These are phyloP conservation scores for Lissonota sp. DNA, from an alignment of 2,888 invertebrate species.

Conservation along the genomic window DNA sequence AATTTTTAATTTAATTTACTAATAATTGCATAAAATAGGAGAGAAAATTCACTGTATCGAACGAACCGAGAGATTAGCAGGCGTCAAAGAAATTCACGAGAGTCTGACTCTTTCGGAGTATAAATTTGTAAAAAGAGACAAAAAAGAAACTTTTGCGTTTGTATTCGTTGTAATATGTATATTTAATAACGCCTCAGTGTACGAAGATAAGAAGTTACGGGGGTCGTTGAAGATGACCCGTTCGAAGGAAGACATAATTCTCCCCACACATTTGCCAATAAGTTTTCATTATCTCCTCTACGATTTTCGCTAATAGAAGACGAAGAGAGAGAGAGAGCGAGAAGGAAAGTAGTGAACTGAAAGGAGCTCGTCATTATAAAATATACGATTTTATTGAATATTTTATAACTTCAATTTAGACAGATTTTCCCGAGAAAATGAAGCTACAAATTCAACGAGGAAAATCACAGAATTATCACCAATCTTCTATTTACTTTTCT, in stretches of 20 bases:
- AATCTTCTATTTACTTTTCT: not conserved
- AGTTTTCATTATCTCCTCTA: constrained; percentile 49
- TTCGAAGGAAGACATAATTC: constrained; percentile 49
- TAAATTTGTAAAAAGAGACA: constrained; percentile 13
- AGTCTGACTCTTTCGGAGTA: constrained; percentile 22
- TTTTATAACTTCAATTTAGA: constrained; percentile 21
- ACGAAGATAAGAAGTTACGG: constrained; percentile 73
- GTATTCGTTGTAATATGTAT: constrained; percentile 66
- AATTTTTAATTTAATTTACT: not conserved
- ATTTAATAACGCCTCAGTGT: constrained; percentile 76
- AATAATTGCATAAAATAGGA: not conserved
- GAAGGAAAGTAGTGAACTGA: constrained; percentile 9
- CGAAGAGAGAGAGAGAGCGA: constrained; percentile 11
- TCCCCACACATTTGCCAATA: constrained; percentile 46
- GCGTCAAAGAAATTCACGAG: constrained; percentile 40
- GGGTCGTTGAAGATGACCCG: constrained; percentile 79
- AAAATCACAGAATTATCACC: not conserved
- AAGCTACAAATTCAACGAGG: not conserved
- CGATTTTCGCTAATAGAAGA: constrained; percentile 50
- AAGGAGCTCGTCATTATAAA: constrained; percentile 20
- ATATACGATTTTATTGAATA: constrained; percentile 41
- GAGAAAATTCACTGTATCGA: not conserved
- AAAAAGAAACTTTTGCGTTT: not conserved
- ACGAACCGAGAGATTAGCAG: constrained; percentile 29
- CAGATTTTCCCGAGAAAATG: not conserved